Conservation (phyloP, 1,140 invertebrate species). For the Lamellibrachia luymesi region DNA sequence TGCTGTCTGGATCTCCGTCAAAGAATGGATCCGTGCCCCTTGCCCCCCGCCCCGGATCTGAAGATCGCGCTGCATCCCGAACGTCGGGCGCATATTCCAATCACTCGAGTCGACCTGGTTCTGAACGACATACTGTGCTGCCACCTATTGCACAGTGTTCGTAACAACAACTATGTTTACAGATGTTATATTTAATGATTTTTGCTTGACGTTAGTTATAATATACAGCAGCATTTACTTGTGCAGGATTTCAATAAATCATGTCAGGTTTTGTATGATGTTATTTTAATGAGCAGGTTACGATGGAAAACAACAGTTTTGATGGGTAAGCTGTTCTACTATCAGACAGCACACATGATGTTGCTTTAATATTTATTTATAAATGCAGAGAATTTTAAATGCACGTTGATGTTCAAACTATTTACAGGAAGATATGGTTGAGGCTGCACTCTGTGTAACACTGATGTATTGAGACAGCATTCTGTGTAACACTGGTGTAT, state of each 20-base stretch:
- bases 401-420: too few species aligned
- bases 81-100: slow-evolving; percentile 1
- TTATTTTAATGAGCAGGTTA: background rate
- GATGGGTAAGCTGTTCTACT: background rate
- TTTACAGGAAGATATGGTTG: too few species aligned
- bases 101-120: slow-evolving; percentile 39
- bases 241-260: background rate
- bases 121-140: slow-evolving; percentile 46
- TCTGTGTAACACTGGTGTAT: too few species aligned
- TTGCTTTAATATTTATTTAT: background rate
- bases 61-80: slow-evolving; percentile 33
- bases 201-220: background rate
- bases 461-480: too few species aligned
- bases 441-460: too few species aligned
- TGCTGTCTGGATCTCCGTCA: slow-evolving; percentile 15
- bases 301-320: background rate
- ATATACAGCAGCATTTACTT: background rate
- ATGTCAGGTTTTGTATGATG: background rate
- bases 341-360: background rate
- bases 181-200: background rate
- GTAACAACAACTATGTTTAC: background rate
- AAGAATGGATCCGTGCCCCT: slow-evolving; percentile 15
- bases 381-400: background rate
- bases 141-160: slow-evolving; percentile 41
- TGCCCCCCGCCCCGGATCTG: slow-evolving; percentile 33